Conservation (phyloP, 2,888 invertebrate species). For the Acanthococcus lagerstroemiae region DNA sequence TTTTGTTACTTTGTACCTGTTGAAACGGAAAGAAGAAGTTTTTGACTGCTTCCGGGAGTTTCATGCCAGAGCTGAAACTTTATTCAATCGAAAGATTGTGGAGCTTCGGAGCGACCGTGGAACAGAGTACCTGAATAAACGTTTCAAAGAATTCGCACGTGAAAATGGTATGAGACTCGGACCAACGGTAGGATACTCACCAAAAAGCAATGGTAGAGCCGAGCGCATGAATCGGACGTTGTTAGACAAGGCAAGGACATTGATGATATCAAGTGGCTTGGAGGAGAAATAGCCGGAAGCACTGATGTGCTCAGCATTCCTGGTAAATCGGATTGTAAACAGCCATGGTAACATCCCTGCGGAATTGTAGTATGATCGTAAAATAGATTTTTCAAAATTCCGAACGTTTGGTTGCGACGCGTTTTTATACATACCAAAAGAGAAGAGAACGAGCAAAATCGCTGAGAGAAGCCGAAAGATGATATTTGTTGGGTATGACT, state of each 20-base stretch:
- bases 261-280: not conserved
- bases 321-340: not conserved
- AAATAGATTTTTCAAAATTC: not conserved
- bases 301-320: not conserved
- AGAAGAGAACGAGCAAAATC: too few species aligned
- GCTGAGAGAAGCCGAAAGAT: too few species aligned
- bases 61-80: not conserved
- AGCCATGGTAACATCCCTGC: not conserved
- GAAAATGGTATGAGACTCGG: not conserved
- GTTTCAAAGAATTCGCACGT: not conserved
- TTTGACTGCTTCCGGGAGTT: not conserved
- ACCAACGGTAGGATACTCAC: not conserved
- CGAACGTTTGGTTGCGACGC: not conserved
- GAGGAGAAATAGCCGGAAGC: not conserved
- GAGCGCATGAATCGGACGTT: not conserved
- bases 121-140: not conserved
- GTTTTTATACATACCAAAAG: not conserved
- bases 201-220: not conserved
- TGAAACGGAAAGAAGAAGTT: not conserved
- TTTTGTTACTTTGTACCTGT: not conserved
- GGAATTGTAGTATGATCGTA: not conserved
- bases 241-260: not conserved
- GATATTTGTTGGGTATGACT: too few species aligned
- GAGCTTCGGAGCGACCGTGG: not conserved
- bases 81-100: not conserved